A percentile compares a stretch with the other conserved stretches of the same genome.
These are phyloP conservation scores for Nymphalis io DNA, from an alignment of 1,140 invertebrate genomes.

Conservation along the genomic window DNA sequence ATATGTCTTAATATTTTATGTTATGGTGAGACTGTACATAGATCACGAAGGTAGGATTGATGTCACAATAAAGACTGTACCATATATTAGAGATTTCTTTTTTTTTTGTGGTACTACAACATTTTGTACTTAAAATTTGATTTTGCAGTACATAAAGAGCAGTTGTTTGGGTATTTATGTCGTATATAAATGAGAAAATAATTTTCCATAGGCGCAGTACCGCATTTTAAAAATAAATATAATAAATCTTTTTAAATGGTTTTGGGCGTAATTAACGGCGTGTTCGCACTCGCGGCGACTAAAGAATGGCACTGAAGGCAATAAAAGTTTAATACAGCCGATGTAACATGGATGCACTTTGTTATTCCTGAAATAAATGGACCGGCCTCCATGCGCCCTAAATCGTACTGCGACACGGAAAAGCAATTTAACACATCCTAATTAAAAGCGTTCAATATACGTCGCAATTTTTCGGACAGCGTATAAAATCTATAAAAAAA, in stretches of 20 bases:
- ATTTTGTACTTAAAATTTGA: no score
- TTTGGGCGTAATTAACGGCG: constrained; percentile 68
- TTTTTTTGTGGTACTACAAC: no score
- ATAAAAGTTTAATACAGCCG: constrained; percentile 70
- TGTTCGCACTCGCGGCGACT: constrained; percentile 57
- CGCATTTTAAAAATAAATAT: constrained; percentile 42
- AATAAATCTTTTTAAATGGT: constrained; percentile 72
- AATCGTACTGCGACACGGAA: constrained; percentile 55
- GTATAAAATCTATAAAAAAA: constrained; percentile 8
- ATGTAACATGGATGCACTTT: constrained; percentile 61
- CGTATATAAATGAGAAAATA: constrained; percentile 6
- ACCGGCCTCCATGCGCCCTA: constrained; percentile 46
- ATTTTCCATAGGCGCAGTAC: constrained; percentile 13
- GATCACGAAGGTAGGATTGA: no score
- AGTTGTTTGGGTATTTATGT: neutral
- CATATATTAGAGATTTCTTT: no score
- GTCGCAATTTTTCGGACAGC: constrained; percentile 25
- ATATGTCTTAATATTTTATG: constrained; percentile 7
- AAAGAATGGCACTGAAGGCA: constrained; percentile 63
- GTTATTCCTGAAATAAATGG: constrained; percentile 65
- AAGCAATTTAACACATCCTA: constrained; percentile 59
- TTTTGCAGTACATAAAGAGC: neutral
- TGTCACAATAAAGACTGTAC: no score
- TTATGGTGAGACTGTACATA: neutral
- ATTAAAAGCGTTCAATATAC: constrained; percentile 50